These are phyloP conservation scores for Sturmia bella DNA, from an alignment of 2,888 invertebrate species.

Conservation along the genomic window DNA sequence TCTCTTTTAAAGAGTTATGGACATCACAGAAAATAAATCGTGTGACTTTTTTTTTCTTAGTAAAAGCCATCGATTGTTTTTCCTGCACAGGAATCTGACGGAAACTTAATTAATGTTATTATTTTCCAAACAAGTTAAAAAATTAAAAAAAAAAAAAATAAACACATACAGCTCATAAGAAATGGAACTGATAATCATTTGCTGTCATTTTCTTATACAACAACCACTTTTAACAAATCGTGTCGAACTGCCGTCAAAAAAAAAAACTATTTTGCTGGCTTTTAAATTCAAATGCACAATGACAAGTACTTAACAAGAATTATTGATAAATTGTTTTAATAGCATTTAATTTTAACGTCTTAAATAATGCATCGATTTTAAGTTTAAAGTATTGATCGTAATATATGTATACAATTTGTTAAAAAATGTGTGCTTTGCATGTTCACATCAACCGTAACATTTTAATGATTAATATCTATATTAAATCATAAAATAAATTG, in stretches of 20 bases:
- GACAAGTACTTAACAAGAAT: conserved; percentile 6
- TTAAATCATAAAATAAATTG: conserved; percentile 30
- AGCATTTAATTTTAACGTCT: conserved; percentile 15
- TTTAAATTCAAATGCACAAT: conserved; percentile 52
- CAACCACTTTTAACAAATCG: conserved; percentile 14
- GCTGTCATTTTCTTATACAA: conserved; percentile 39
- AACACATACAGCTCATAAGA: neutral
- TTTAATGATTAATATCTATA: neutral
- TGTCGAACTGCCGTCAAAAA: conserved; percentile 55
- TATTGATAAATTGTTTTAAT: neutral
- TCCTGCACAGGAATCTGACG: neutral
- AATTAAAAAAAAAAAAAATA: neutral
- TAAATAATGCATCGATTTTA: neutral
- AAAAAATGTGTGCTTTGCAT: conserved; percentile 52
- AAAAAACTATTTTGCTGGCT: conserved; percentile 39
- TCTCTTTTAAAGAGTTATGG: no score
- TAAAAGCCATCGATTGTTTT: neutral
- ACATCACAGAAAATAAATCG: no score
- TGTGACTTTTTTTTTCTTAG: no score
- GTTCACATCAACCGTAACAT: conserved; percentile 31
- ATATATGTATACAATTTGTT: conserved; percentile 38
- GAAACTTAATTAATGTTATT: neutral
- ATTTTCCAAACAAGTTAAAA: conserved; percentile 26
- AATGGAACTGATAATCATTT: conserved; percentile 45
- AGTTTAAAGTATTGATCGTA: conserved; percentile 23